Percentiles rank a stretch among this genome's conserved stretches.
Evolutionary conservation across 2,888 invertebrate genomes (phyloP).

Genomic region (Mesorhabditis spiculigera): DNA sequence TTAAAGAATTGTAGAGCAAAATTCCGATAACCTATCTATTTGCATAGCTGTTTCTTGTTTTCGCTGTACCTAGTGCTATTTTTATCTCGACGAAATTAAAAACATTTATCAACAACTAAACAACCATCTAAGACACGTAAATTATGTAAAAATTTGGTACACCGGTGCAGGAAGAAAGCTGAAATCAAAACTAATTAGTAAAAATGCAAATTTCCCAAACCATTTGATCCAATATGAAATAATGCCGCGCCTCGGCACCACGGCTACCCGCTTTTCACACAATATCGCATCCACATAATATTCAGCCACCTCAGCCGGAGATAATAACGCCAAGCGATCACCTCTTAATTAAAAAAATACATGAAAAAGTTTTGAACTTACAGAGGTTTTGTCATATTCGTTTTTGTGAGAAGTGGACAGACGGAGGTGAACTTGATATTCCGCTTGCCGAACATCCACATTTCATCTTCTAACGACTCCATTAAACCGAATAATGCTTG

Average conservation of each 20-base stretch:
- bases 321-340: not conserved
- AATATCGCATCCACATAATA: conserved; percentile 2
- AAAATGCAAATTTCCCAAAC: not conserved
- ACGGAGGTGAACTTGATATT: conserved; percentile 6
- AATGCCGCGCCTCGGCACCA: not conserved
- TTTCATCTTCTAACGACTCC: conserved; percentile 1
- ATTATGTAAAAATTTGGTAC: not conserved
- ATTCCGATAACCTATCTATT: too few relatives aligned
- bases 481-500: conserved; percentile 2
- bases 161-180: not conserved
- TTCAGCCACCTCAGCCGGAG: not conserved
- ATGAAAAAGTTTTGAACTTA: not conserved
- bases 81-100: too few relatives aligned
- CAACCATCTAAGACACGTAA: too few relatives aligned
- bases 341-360: not conserved
- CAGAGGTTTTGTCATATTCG: conserved; percentile 6
- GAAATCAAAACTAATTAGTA: not conserved
- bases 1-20: too few relatives aligned
- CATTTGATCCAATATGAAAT: not conserved
- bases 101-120: too few relatives aligned
- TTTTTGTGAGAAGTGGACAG: not conserved
- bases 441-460: not conserved
- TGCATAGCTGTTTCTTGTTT: too few relatives aligned
- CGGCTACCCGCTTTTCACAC: conserved; percentile 2
- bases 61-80: too few relatives aligned